A percentile compares a stretch with the other conserved stretches of the same genome.
Conservation (phyloP, 2,113 vertebrate genomes). For the Boleophthalmus pectinirostris region DNA sequence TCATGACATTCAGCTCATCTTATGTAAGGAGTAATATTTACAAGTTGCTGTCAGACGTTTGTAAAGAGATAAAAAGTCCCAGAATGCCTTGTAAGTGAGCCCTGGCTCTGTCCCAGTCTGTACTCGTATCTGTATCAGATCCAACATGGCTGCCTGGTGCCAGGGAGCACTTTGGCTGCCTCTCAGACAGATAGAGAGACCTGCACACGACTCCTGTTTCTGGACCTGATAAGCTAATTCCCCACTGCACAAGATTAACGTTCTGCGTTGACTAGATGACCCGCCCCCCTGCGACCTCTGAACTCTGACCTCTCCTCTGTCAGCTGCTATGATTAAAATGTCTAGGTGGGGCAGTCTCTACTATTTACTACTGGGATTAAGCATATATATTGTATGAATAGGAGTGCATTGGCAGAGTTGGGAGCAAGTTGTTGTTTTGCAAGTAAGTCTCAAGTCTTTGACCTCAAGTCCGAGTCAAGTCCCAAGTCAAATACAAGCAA, state of each 20-base stretch:
- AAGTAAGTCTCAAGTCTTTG: too few species aligned
- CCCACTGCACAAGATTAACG: conserved; percentile 16
- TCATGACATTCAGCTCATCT: background rate
- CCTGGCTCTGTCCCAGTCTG: background rate
- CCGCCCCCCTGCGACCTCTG: conserved; percentile 20
- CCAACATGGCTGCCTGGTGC: conserved; percentile 30
- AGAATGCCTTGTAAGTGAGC: background rate
- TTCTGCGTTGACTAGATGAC: background rate
- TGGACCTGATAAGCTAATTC: conserved; percentile 22
- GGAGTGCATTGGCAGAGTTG: too few species aligned
- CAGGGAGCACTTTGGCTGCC: conserved; percentile 35
- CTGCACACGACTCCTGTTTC: conserved; percentile 9
- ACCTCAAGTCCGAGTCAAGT: too few species aligned
- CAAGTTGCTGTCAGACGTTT: background rate
- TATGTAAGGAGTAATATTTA: background rate
- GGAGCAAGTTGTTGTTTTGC: too few species aligned
- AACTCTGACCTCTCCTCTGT: conserved; percentile 16
- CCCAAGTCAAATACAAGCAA: too few species aligned
- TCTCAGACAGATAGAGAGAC: conserved; percentile 41
- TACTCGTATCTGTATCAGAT: conserved; percentile 10
- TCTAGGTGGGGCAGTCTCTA: background rate
- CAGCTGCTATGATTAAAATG: background rate
- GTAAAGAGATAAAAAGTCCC: background rate
- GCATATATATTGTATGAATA: too few species aligned
- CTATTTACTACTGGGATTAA: too few species aligned